These are phyloP conservation scores for Petrocephalus zakoni DNA, from an alignment of 2,113 vertebrate species.

Conservation along the genomic window DNA sequence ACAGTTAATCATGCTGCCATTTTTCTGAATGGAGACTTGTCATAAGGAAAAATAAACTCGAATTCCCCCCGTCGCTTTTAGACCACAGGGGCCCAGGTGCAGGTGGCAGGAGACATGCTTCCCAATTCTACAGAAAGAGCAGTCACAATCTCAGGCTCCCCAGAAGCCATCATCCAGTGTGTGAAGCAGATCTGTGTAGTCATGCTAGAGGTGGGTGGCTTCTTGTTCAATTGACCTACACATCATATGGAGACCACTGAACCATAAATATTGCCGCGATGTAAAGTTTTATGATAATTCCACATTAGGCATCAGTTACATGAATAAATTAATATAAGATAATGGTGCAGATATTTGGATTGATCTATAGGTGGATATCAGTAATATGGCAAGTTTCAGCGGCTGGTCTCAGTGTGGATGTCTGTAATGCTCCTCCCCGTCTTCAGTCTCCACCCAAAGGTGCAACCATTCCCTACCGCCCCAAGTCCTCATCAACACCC, in stretches of 20 bases:
- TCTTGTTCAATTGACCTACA: background rate
- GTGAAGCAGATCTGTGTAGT: conserved; percentile 92
- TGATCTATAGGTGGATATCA: background rate
- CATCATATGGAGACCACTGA: background rate
- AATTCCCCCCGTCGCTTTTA: conserved; percentile 32
- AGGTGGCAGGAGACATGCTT: conserved; percentile 91
- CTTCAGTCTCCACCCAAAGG: conserved; percentile 85
- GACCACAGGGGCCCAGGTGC: conserved; percentile 88
- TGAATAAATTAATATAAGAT: background rate
- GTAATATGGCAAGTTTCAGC: background rate
- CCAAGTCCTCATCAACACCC: conserved; percentile 77
- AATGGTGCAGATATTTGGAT: background rate
- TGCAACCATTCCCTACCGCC: conserved; percentile 88
- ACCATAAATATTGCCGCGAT: background rate
- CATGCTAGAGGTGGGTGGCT: conserved; percentile 82
- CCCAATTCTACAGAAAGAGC: conserved; percentile 90
- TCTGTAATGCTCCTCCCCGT: conserved; percentile 29
- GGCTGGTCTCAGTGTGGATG: background rate
- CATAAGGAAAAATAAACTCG: too few species aligned
- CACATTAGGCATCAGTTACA: background rate
- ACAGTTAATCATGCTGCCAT: too few species aligned
- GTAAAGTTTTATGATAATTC: background rate
- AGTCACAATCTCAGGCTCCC: conserved; percentile 85
- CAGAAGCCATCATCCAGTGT: conserved; percentile 89
- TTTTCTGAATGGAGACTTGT: too few species aligned